Evolutionary conservation across 1,140 invertebrate genomes (phyloP), one percentile per base, ranked within the genome.

Genomic region (Euura saliciscinereae): DNA sequence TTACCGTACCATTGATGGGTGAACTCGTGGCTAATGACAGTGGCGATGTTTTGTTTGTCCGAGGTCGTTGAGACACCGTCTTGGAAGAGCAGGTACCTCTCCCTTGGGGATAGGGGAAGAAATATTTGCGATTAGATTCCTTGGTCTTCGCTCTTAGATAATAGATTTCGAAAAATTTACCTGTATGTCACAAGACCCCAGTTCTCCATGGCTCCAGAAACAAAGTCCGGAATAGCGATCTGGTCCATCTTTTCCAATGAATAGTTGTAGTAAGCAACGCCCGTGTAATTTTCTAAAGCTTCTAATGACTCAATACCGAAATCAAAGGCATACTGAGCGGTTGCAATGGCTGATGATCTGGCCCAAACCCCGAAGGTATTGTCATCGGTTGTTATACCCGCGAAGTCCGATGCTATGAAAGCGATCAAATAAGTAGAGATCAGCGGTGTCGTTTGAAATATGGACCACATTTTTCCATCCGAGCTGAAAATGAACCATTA

Each of bases 351-450:
- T 5, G 87, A 88, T 44, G 90, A 89, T 66, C 93, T 90, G 2
- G 93, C 92, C 83, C 93, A 92, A 0, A 97, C 91, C 75, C 89
- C 84, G 71, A 91, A 91, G 0, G 88, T 85, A n/a, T 78, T 71
- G 77, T 71, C 11, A 13, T 28, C 46, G 8, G 59, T 44, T 13
- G 7, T 10, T 8, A 46, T 67, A 28, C 13, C 11, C 44, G 84
- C 83, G 78, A 92, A 93, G 76, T 94, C 91, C 45, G 89, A 91
- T 0, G 94, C 89, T 45, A 92, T 88, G 80, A 94, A 91, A 2
- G 93, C 93, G 6, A 95, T 83, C n/a, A 94, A 83, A 80, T 95
- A 95, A 2, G 93, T 93, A 4, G 92, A 92, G 91, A 94, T 94
- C 69, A 13, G 13, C 13, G 44, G 43, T 4, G 74, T 77, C 65